phyloP scores from a whole-genome alignment of 2,888 invertebrate genomes.

The Pinctada fucata region DNA sequence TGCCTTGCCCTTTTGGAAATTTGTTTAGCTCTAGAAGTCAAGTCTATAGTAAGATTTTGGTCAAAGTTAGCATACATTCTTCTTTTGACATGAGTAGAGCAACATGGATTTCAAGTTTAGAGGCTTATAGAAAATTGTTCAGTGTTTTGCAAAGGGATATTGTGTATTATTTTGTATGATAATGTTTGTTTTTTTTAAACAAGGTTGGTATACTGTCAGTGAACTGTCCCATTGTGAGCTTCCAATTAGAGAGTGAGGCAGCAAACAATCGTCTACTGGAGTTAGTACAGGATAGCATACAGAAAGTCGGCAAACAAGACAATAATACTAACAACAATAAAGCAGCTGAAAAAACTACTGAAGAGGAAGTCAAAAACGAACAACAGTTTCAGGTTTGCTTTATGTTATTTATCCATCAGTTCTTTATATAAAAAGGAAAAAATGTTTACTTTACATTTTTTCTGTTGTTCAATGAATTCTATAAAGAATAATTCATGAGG shows the following conservation, averaged over 20 bases:
- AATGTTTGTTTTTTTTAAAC: neutral
- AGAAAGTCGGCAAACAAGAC: neutral
- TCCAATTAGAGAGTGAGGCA: conserved; percentile 64
- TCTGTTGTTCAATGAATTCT: too few species aligned
- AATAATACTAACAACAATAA: conserved; percentile 43
- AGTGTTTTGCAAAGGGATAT: too few species aligned
- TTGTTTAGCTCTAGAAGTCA: too few species aligned
- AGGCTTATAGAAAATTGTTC: neutral
- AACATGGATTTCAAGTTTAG: neutral
- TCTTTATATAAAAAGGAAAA: too few species aligned
- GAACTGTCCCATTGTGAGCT: conserved; percentile 70
- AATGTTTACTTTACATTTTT: too few species aligned
- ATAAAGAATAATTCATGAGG: too few species aligned
- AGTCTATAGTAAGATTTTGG: too few species aligned
- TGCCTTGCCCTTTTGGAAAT: too few species aligned
- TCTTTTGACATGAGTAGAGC: too few species aligned
- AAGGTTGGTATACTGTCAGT: conserved; percentile 72
- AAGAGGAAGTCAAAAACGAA: conserved; percentile 54
- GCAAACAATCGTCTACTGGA: conserved; percentile 58
- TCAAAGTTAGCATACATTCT: too few species aligned
- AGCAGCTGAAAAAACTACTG: conserved; percentile 43
- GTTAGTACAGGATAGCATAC: conserved; percentile 43
- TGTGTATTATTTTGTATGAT: too few species aligned
- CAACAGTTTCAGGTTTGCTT: conserved; percentile 62
- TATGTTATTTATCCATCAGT: neutral